Conservation (phyloP, 1,140 invertebrate species). For the Choristoneura fumiferana region DNA sequence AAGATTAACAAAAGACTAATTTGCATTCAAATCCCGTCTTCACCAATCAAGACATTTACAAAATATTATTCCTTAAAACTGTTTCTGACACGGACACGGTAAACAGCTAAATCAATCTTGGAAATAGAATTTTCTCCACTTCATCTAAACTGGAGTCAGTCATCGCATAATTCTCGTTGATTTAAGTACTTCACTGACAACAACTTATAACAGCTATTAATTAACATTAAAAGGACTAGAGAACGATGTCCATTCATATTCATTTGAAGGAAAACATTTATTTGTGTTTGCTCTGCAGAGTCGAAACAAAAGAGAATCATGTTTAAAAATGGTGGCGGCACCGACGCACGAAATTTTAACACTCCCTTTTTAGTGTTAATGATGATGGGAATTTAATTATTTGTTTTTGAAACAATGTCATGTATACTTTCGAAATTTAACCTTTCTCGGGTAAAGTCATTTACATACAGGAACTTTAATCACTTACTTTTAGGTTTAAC, state of each 20-base stretch:
- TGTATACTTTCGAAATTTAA: too few species aligned
- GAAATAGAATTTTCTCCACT: background rate
- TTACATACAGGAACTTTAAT: too few species aligned
- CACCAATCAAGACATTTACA: too few species aligned
- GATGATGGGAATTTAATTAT: too few species aligned
- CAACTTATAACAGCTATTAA: slow-evolving; percentile 12
- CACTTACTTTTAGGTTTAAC: too few species aligned
- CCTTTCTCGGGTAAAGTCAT: too few species aligned
- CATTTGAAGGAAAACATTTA: slow-evolving; percentile 13
- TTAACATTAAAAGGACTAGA: slow-evolving; percentile 8
- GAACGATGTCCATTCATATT: slow-evolving; percentile 12
- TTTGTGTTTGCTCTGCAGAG: slow-evolving; percentile 12
- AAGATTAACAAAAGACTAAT: too few species aligned
- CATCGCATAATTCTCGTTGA: background rate
- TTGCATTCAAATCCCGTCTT: too few species aligned
- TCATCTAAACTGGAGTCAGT: slow-evolving; percentile 11
- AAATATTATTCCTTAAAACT: too few species aligned
- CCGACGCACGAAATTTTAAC: background rate
- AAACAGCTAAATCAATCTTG: background rate
- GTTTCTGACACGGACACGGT: too few species aligned
- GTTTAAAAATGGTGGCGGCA: background rate
- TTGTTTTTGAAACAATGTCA: too few species aligned
- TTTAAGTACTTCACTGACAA: slow-evolving; percentile 13
- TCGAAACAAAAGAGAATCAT: slow-evolving; percentile 3
- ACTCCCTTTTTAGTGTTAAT: too few species aligned